Conservation (phyloP, 2,888 invertebrate species). For the Griposia aprilina region DNA sequence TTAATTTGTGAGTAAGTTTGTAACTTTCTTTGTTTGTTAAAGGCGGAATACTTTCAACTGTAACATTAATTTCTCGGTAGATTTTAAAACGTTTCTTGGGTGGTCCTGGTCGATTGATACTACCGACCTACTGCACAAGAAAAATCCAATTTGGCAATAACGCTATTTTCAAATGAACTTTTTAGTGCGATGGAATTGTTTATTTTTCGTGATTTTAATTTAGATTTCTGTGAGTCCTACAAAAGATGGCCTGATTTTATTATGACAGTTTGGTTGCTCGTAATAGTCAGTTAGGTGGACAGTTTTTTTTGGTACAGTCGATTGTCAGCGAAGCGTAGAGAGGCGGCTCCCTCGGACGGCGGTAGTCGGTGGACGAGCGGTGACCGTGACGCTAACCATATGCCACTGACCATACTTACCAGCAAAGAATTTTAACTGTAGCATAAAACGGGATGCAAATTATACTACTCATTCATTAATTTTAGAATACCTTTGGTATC, state of each 20-base stretch:
- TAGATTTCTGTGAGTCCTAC: slow-evolving; percentile 33
- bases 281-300: slow-evolving; percentile 45
- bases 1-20: slow-evolving; percentile 42
- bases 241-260: slow-evolving; percentile 55
- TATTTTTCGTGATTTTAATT: slow-evolving; percentile 37
- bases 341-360: slow-evolving; percentile 68
- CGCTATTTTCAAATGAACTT: slow-evolving; percentile 29
- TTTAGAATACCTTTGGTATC: slow-evolving; percentile 21
- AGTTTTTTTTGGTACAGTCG: slow-evolving; percentile 57
- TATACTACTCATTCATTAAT: slow-evolving; percentile 22
- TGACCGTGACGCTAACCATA: slow-evolving; percentile 82
- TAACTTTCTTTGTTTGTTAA: slow-evolving; percentile 54
- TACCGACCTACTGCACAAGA: slow-evolving; percentile 1
- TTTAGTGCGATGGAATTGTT: slow-evolving; percentile 4
- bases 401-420: slow-evolving; percentile 70
- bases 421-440: slow-evolving; percentile 69
- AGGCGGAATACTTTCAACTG: slow-evolving; percentile 27
- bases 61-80: slow-evolving; percentile 41
- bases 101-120: slow-evolving; percentile 35
- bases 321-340: slow-evolving; percentile 72
- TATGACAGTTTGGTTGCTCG: slow-evolving; percentile 40
- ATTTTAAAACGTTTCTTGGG: slow-evolving; percentile 49
- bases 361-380: slow-evolving; percentile 64
- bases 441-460: slow-evolving; percentile 67
- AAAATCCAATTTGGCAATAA: slow-evolving; percentile 49